Base-by-base conservation (phyloP, 1,140 invertebrate species). In the Sitobion miscanthi region DNA sequence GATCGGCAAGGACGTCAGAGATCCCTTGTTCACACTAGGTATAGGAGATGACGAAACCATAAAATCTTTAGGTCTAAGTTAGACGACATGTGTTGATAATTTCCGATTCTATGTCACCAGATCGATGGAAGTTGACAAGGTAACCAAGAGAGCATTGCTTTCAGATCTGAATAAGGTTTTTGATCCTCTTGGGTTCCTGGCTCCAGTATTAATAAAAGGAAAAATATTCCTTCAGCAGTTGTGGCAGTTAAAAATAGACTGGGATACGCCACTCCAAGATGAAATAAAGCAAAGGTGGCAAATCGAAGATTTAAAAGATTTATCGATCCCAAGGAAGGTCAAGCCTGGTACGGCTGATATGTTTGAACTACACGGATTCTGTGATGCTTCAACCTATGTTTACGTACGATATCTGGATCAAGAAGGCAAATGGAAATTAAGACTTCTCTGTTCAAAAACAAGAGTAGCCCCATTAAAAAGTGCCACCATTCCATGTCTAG, bases 401-500 rank as follows among this genome's bases (percentile, higher is more conserved):
- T 94, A 94, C 45, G 42, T 94, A 9, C 93, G 92, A 9, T 94
- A 93, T 54, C 94, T n/a, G 42, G 1, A 25, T 52, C 94, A 25
- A 95, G 96, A 94, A 94, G 95, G 83, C 35, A 1, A 52, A n/a
- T 45, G 38, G 49, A 3, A 69, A 1, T 21, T 20, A 35, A n/a
- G 38, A 7, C 90, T 94, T 4, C 38, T 93, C 1, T 89, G 93
- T 89, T 47, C 86, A 38, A 93, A 93, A 90, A 90, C 38, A 45
- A 94, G 95, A 93, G 95, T 96, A 23, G 95, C 95, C 77, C 96
- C 95, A 54, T 89, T 95, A 5, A 95, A 96, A 94, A 93, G 91
- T 25, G 87, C 94, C 4, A 94, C 95, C 0, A 88, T 95, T 25
- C 95, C 95, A 14, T 82, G 94, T 49, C 83, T 95, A 45, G 95